Evolutionary conservation across 1,140 invertebrate species (phyloP).

Genomic region (Pygmarrhopalites habei): DNA sequence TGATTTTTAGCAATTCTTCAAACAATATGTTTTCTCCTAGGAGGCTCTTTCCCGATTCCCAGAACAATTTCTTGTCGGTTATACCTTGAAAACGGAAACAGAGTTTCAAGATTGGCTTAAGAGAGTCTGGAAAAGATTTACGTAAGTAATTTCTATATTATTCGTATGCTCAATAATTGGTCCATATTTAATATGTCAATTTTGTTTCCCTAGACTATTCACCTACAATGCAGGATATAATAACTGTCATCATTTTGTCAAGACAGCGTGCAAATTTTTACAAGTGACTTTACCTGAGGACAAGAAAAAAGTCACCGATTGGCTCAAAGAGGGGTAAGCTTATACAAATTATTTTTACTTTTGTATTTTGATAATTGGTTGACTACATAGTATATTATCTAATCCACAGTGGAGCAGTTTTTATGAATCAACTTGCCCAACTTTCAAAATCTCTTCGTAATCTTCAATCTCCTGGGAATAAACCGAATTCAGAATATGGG

Average conservation of each 20-base stretch:
- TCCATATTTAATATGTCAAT: background rate
- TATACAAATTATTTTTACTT: too few relatives aligned
- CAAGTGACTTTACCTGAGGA: background rate
- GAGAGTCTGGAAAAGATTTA: background rate
- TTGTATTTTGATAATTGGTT: too few relatives aligned
- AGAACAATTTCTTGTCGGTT: too few relatives aligned
- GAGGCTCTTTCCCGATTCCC: background rate
- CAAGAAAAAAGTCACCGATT: too few relatives aligned
- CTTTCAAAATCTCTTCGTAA: too few relatives aligned
- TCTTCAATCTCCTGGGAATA: too few relatives aligned
- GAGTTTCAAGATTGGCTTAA: background rate
- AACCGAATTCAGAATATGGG: too few relatives aligned
- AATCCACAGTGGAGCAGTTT: too few relatives aligned
- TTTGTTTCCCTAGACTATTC: background rate
- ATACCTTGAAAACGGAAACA: too few relatives aligned
- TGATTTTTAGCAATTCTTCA: background rate
- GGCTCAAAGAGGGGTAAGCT: too few relatives aligned
- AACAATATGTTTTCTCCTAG: background rate
- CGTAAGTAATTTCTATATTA: background rate
- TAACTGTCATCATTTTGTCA: conserved; percentile 1
- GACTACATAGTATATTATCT: too few relatives aligned
- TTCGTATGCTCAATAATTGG: background rate
- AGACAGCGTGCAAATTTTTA: background rate
- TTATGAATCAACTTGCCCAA: too few relatives aligned
- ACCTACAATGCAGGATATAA: background rate